These are phyloP conservation scores for Cantharis nigra DNA, from an alignment of 2,888 invertebrate species.

Conservation along the genomic window DNA sequence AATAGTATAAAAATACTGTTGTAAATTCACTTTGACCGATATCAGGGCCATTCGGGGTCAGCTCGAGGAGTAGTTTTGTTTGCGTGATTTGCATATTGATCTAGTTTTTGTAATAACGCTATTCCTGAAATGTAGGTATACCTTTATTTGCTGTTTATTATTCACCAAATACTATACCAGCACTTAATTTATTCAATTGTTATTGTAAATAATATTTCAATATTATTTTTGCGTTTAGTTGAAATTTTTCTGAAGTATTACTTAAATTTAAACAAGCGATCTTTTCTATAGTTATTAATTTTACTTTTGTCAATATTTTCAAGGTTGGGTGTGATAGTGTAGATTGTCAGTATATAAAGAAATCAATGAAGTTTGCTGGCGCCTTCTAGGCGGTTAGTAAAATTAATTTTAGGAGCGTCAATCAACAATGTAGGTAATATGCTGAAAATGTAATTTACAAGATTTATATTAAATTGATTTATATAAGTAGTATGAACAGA, in stretches of 20 bases:
- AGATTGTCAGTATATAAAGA: background rate
- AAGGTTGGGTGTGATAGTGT: background rate
- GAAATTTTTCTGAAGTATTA: background rate
- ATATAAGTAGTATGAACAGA: too few species aligned
- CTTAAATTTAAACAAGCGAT: background rate
- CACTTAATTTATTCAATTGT: too few species aligned
- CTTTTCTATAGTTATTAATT: background rate
- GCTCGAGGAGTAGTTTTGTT: background rate
- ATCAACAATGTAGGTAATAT: background rate
- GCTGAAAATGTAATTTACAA: background rate
- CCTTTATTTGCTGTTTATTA: too few species aligned
- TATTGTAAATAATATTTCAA: background rate
- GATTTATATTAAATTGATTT: background rate
- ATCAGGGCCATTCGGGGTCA: background rate
- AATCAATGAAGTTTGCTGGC: background rate
- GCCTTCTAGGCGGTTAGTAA: background rate
- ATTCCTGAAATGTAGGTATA: too few species aligned
- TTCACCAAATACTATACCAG: too few species aligned
- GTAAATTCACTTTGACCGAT: background rate
- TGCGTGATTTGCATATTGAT: background rate
- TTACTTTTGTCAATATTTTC: background rate
- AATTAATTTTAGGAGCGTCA: background rate
- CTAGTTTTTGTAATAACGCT: background rate
- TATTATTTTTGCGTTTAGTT: background rate
- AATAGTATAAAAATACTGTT: background rate